Percentiles rank a stretch among this genome's conserved stretches.
phyloP scores from a whole-genome alignment of 2,797 vertebrate species.

The Eurystomus glaucurus region DNA sequence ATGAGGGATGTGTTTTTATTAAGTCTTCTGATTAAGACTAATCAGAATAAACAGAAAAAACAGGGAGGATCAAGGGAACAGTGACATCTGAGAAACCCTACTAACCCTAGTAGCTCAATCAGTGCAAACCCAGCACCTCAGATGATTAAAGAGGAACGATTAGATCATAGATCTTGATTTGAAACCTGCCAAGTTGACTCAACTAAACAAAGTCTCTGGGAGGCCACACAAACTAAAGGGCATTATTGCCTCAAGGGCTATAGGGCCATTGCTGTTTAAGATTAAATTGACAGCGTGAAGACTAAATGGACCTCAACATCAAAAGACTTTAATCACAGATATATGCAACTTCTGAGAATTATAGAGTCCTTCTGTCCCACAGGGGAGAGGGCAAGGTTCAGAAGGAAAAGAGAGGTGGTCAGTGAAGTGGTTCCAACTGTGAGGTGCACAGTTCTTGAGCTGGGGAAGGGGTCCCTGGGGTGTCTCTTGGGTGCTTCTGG shows the following conservation, averaged over 20 bases:
- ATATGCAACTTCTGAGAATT: not conserved
- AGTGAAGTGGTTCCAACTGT: not conserved
- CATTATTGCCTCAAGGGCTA: not conserved
- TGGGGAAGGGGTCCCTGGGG: fast-evolving
- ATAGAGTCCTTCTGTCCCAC: fast-evolving
- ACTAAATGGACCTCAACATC: not conserved
- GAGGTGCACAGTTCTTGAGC: not conserved
- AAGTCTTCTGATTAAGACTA: not conserved
- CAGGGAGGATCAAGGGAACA: not conserved
- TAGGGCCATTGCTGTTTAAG: not conserved
- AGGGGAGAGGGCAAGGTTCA: not conserved
- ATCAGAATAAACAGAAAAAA: not conserved
- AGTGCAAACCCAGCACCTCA: not conserved
- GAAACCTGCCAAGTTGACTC: not conserved
- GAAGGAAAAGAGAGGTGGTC: not conserved
- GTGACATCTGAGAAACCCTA: not conserved
- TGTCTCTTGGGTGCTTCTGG: not conserved
- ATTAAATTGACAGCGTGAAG: not conserved
- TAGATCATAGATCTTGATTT: not conserved
- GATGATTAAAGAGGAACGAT: not conserved
- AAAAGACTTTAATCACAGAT: not conserved
- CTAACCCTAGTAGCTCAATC: not conserved
- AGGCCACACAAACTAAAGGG: not conserved
- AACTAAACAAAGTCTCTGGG: not conserved
- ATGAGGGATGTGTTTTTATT: not conserved